Evolutionary conservation across 1,140 invertebrate genomes (phyloP), one percentile per base, ranked within the genome.

Genomic region (Solenopsis invicta): DNA sequence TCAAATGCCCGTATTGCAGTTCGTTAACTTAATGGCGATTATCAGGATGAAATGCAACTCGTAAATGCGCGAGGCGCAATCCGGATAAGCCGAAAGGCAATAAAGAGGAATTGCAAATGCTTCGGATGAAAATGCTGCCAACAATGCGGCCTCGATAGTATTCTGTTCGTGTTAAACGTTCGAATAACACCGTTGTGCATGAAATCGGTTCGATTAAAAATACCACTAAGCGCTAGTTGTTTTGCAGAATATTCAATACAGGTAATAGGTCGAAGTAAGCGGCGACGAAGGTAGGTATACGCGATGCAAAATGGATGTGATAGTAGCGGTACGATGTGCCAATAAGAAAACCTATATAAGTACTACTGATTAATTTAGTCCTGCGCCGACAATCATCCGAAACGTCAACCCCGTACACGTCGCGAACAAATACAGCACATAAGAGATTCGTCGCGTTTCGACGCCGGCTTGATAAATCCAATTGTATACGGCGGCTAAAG

Each of bases 21-120:
- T 91, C 89, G 89, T 91, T 91, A 91, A 91, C 89, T 91, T 91
- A 91, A 90, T 88, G 89, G 89, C 88, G 87, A 91, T 91, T 90
- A 91, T 91, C 88, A 90, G 90, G 78, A 91, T 90, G 90, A 88
- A 91, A 91, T 85, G 86, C 84, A 86, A 88, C 87, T 90, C 89
- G 87, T 82, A 88, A 88, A 88, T 87, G 88, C 86, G 76, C 86
- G 76, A 84, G 62, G 87, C 89, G 76, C 89, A 91, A 91, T 91
- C 89, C 89, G 89, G 89, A 91, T 91, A 91, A 91, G 89, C 89
- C 89, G 89, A 91, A 90, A 91, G 89, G 89, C 89, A 90, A 90
- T 91, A 91, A 91, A 91, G 89, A 90, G 89, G 89, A 91, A 91
- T 91, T 91, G 87, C 88, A 91, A 91, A 91, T 90, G 89, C 76